These are phyloP conservation scores for Helogale parvula DNA, from an alignment of 2,113 vertebrate species.

Conservation along the genomic window DNA sequence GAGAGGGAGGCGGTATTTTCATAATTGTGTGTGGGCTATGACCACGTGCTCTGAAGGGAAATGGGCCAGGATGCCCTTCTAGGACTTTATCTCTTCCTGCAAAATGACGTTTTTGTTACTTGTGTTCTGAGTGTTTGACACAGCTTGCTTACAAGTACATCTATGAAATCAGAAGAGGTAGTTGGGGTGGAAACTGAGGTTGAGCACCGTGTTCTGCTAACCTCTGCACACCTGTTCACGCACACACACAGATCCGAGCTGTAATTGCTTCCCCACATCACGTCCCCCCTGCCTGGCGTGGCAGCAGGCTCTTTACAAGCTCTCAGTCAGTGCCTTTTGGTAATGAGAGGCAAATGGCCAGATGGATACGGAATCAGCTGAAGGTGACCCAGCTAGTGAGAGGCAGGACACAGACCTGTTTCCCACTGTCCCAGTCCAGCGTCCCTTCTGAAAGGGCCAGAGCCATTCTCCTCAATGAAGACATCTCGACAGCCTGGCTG, in stretches of 20 bases:
- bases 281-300: not conserved
- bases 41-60: not conserved
- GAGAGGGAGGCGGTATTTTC: not conserved
- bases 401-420: not conserved
- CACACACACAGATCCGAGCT: fast-evolving
- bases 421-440: not conserved
- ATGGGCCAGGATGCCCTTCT: not conserved
- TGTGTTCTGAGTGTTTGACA: not conserved
- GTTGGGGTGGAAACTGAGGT: not conserved
- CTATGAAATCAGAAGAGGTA: not conserved
- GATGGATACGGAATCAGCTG: not conserved
- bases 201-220: not conserved
- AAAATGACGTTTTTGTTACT: not conserved
- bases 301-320: not conserved
- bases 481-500: not conserved
- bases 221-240: fast-evolving
- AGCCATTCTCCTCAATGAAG: not conserved
- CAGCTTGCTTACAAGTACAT: not conserved
- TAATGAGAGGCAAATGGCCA: too few species aligned
- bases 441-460: not conserved
- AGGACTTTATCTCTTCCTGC: not conserved
- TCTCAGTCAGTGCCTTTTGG: not conserved
- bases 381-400: not conserved
- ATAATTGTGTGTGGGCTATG: not conserved
- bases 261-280: not conserved